Percentiles rank a stretch among this genome's conserved stretches.
These are phyloP conservation scores for Sebastolobus altivelis DNA, from an alignment of 2,797 vertebrate genomes.

Conservation along the genomic window DNA sequence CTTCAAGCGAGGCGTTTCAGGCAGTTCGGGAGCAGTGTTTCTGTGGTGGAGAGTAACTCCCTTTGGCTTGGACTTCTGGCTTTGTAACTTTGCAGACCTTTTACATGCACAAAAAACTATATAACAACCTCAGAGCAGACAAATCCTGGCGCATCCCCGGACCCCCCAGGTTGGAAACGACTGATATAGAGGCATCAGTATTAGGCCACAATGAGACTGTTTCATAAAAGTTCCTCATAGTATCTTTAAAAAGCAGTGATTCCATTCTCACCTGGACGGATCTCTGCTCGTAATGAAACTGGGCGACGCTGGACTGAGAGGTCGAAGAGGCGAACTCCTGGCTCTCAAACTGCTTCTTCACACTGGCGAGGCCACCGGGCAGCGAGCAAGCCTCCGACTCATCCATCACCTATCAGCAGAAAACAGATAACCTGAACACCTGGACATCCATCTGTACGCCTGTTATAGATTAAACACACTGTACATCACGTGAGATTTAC, in stretches of 20 bases:
- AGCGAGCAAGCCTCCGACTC: constrained; percentile 89
- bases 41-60: too few relatives aligned
- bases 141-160: too few relatives aligned
- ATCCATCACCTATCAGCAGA: constrained; percentile 85
- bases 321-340: constrained; percentile 82
- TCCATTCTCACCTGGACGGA: constrained; percentile 86
- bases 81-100: too few relatives aligned
- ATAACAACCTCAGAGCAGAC: background rate
- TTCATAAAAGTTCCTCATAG: background rate
- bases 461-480: background rate
- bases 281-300: constrained; percentile 87
- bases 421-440: constrained; percentile 29
- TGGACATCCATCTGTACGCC: background rate
- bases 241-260: background rate
- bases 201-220: background rate
- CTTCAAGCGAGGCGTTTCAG: too few relatives aligned
- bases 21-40: too few relatives aligned
- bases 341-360: constrained; percentile 95
- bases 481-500: background rate
- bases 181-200: background rate
- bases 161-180: too few relatives aligned
- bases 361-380: constrained; percentile 93
- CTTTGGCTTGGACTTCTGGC: too few relatives aligned
- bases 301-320: constrained; percentile 86
- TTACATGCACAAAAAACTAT: background rate